Evolutionary conservation across 2,797 vertebrate species (phyloP), one percentile per base, ranked within the genome.

Genomic region (Diglossa cyanea): DNA sequence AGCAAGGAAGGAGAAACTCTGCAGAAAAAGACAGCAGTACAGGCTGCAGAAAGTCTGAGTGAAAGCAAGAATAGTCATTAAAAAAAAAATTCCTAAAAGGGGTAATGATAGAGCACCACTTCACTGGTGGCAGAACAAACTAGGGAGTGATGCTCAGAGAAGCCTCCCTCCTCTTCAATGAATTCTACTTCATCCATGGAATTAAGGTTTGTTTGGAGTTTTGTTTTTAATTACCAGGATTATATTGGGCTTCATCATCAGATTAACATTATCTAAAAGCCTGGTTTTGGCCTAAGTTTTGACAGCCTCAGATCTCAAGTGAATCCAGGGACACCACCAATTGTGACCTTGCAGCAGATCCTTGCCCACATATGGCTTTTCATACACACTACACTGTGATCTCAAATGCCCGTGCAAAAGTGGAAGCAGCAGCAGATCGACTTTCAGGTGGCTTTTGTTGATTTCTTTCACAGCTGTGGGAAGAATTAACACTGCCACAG

Each of bases 341-440:
- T 35, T 35, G 8, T 35, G 35, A 35, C 35, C 35, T 35, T 35
- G 39, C n/a, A 73, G 44, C 21, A 58, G 53, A 19, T 85, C 51
- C 30, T 87, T 91, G 33, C 33, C 15, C 40, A 45, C 30, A 24
- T 25, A 47, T 2, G 6, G 24, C 40, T 88, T 84, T 44, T 66
- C 3, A 0, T 5, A 62, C 7, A 18, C 0, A 0, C 31, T 79
- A 14, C 23, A 48, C 33, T 8, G 2, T 61, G 17, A 58, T 91
- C 45, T 61, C 67, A 89, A 81, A 66, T 50, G 44, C 20, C 13
- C 13, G 1, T 5, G 5, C 60, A 57, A 23, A 91, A 91, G 54
- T 25, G 13, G 44, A 84, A 75, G 53, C 4, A 86, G 48, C 48
- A 91, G 45, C 31, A 62, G 62, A 61, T 37, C 0, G 1, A 51